phyloP scores from a whole-genome alignment of 2,113 vertebrate genomes.

The Pontoporia blainvillei region DNA sequence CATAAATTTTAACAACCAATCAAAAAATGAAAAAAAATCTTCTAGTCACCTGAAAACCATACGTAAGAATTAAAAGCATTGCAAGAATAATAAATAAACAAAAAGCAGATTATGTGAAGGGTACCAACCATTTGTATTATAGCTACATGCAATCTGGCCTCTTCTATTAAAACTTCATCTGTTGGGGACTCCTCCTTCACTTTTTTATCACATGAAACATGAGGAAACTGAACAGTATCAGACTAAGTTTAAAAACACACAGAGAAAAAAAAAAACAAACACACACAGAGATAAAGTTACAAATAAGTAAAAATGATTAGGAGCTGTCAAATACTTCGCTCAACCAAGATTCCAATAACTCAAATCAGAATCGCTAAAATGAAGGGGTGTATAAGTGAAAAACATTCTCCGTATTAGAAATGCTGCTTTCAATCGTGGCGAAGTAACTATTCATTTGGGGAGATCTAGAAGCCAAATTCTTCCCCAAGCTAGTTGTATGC shows the following conservation, averaged over 20 bases:
- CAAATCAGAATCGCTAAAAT: not conserved
- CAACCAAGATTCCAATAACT: not conserved
- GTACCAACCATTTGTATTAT: conserved; percentile 72
- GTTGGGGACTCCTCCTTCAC: not conserved
- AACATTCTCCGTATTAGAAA: not conserved
- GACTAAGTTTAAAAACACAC: conserved; percentile 31
- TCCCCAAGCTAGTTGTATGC: not conserved
- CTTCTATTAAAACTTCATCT: conserved; percentile 68
- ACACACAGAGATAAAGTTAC: conserved; percentile 21
- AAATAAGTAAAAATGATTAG: not conserved
- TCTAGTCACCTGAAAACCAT: not conserved
- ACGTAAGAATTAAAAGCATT: not conserved
- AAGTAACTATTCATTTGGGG: not conserved
- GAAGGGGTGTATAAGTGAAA: not conserved
- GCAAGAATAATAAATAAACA: not conserved
- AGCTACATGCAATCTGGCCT: conserved; percentile 66
- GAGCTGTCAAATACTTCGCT: not conserved
- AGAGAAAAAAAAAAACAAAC: too few species aligned
- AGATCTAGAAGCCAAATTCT: not conserved
- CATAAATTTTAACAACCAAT: not conserved
- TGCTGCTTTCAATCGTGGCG: not conserved
- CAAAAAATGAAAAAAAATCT: not conserved
- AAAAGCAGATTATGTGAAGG: not conserved
- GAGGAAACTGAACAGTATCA: not conserved
- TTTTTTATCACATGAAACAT: rapidly evolving